Evolutionary conservation across 2,888 invertebrate genomes (phyloP), one percentile per base, ranked within the genome.

Genomic region (Hipparchia semele): DNA sequence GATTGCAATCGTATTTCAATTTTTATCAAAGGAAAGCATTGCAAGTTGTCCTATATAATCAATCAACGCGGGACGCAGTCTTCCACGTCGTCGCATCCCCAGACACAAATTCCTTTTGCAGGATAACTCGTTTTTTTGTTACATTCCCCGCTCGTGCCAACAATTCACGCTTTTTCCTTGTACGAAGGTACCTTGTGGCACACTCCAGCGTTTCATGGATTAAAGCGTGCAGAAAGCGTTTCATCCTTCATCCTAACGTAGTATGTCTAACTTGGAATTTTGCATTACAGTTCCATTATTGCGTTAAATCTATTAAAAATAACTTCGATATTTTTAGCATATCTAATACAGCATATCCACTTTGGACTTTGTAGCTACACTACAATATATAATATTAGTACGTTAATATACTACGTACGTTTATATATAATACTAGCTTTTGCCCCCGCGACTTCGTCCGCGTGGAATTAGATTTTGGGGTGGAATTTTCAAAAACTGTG

Each of bases 131-230:
- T 74, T 75, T 71, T 86, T 88, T 89, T 87, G 82, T 80, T 75
- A 80, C 89, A 90, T 91, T 90, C 90, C 80, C 81, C 82, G 86
- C 91, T 86, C 91, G 91, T 91, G 92, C 90, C 86, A 79, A 80
- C 82, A 81, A 83, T 86, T 87, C 88, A 88, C 85, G 85, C 82
- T 84, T 81, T 79, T 77, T 80, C 76, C 71, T 70, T 75, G 81
- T 84, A 83, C 80, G 79, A 5, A 12, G 5, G 2, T 84, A 80
- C 83, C 74, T 80, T 70, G 66, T 71, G 60, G 68, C 70, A 73
- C 75, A 67, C 58, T 74, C 60, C 72, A 74, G 65, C 58, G 73
- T 77, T 77, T 73, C 73, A 78, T 73, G 71, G 72, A 53, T 73
- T 71, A 72, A 23, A 62, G 68, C 72, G 72, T 72, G 53, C 53